Percentiles rank a stretch among this genome's conserved stretches.
phyloP scores from a whole-genome alignment of 2,797 vertebrate genomes.

The Gastrophryne carolinensis region DNA sequence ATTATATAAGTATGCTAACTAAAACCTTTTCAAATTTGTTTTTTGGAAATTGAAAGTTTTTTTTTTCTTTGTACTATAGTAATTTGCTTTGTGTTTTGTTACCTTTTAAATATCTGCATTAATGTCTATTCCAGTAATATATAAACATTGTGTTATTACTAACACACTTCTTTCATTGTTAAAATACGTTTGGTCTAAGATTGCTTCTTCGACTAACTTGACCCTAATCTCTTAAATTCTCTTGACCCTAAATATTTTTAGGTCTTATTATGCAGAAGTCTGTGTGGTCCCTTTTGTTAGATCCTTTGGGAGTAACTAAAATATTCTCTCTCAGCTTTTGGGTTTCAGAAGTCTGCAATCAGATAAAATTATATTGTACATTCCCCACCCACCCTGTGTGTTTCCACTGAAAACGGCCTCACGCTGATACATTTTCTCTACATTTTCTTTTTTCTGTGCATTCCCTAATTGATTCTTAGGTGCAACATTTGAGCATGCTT shows the following conservation, averaged over 20 bases:
- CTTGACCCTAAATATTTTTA: background rate
- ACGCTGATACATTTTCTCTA: background rate
- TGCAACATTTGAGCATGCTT: background rate
- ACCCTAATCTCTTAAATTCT: conserved; percentile 24
- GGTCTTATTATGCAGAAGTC: conserved; percentile 27
- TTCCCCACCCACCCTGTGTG: background rate
- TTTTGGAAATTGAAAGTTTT: no score
- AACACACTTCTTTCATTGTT: background rate
- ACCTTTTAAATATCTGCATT: no score
- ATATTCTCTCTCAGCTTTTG: conserved; percentile 4
- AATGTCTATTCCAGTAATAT: background rate
- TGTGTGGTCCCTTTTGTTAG: conserved; percentile 44
- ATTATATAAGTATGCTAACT: no score
- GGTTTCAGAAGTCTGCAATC: conserved; percentile 9
- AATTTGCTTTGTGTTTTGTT: no score
- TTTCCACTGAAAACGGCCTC: background rate
- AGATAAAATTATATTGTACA: background rate
- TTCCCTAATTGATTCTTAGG: no score
- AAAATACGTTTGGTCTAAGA: background rate
- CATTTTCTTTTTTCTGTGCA: no score
- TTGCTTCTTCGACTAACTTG: conserved; percentile 5
- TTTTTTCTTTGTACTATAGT: background rate
- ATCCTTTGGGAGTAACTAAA: conserved; percentile 20
- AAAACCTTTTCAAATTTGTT: no score
- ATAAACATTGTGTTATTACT: background rate